Base-by-base conservation (phyloP, 2,797 vertebrate species). In the Hydrocynus forskahlii region DNA sequence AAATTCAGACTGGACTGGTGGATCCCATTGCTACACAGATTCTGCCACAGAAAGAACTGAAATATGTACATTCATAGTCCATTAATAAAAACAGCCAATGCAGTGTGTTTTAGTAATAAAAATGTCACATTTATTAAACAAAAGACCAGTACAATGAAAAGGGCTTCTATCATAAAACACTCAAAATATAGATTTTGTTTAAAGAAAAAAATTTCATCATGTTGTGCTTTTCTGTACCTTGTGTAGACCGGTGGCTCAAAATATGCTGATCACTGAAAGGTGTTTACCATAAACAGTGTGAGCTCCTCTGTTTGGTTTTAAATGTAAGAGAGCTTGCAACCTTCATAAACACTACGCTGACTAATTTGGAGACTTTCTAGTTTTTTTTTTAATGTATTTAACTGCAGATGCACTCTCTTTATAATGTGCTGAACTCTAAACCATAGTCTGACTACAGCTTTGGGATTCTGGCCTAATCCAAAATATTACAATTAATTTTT, bases 91-190 rank as follows among this genome's bases (percentile, higher is more conserved):
- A 55, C 21, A 78, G 43, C 35, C 50, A 59, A 43, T 69, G 62
- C 50, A 19, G 81, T 64, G 2, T 52, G 43, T 29, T 50, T 67
- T 74, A 66, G 25, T 72, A 66, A 57, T 64, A 81, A 45, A 85
- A 83, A 69, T 64, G 67, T 79, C 12, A 70, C 38, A 66, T 85
- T 87, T 87, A 85, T 83, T 85, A 29, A 81, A 81, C 64, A 79
- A 79, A 78, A 78, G 43, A 82, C 38, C 38, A 59, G 29, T 73
- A 78, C 23, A 82, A 74, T 23, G 13, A 68, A 82, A 73, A 59
- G 29, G 17, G 50, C 45, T 72, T 77, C 21, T 19, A 63, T 29
- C 17, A 43, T 64, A 57, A 55, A 16, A 59, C 60, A 52, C 23
- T 75, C 21, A 70, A 48, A 76, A 76, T 38, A 75, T 75, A 69